These are phyloP conservation scores for Aromia moschata DNA, from an alignment of 2,888 invertebrate species.

Conservation along the genomic window DNA sequence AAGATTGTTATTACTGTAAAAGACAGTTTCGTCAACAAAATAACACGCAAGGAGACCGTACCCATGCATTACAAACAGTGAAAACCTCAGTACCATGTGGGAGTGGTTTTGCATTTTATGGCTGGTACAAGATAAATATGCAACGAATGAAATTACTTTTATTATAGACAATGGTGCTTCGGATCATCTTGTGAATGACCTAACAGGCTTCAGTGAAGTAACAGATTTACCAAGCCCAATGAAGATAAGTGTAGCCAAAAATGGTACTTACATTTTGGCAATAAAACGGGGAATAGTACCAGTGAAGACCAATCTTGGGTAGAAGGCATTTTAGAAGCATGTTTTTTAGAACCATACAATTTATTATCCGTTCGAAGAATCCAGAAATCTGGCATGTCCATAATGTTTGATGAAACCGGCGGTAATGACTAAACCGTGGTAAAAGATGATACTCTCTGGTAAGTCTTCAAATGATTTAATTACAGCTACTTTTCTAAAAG, in stretches of 20 bases:
- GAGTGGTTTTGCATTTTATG: conserved; percentile 2
- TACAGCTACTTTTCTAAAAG: background rate
- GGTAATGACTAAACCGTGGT: conserved; percentile 2
- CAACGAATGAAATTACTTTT: background rate
- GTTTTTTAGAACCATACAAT: conserved; percentile 1
- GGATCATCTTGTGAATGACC: background rate
- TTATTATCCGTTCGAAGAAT: background rate
- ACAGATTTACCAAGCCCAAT: background rate
- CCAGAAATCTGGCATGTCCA: background rate
- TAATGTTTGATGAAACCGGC: conserved; percentile 1
- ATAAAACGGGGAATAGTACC: background rate
- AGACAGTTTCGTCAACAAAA: conserved; percentile 1
- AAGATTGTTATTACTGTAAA: conserved; percentile 7
- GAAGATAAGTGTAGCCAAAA: background rate
- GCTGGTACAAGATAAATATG: conserved; percentile 2
- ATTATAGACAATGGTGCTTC: conserved; percentile 5
- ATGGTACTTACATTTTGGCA: conserved; percentile 1
- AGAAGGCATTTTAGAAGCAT: conserved; percentile 1
- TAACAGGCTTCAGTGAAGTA: background rate
- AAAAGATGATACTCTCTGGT: background rate
- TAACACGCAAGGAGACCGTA: background rate
- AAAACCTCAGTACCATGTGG: conserved; percentile 1
- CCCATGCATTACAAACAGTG: background rate
- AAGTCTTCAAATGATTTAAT: conserved; percentile 1
- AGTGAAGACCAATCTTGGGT: background rate